Percentiles rank a stretch among this genome's conserved stretches.
These are phyloP conservation scores for Caenorhabditis virilis DNA, from an alignment of 2,888 invertebrate genomes.

Conservation along the genomic window DNA sequence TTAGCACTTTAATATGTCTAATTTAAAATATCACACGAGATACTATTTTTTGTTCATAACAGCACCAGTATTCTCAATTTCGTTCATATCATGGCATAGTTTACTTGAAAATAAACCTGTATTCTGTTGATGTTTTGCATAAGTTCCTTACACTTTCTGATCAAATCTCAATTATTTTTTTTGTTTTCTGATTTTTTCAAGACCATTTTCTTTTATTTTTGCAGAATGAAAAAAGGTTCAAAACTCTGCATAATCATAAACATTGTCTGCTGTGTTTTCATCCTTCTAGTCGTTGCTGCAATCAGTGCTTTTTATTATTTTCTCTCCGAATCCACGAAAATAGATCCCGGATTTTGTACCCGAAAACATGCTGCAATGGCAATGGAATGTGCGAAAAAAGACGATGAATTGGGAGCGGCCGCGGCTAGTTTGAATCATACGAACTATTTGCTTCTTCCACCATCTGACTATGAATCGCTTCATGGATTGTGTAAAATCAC, in stretches of 20 bases:
- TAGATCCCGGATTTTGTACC: conserved; percentile 27
- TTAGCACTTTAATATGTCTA: too few species aligned
- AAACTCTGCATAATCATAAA: conserved; percentile 26
- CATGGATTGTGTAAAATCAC: conserved; percentile 11
- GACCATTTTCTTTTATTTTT: not conserved
- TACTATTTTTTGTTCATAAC: too few species aligned
- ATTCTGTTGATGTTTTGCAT: too few species aligned
- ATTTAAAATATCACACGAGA: too few species aligned
- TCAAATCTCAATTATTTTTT: too few species aligned
- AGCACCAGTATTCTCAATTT: too few species aligned
- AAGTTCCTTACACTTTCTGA: too few species aligned
- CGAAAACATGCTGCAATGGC: conserved; percentile 18
- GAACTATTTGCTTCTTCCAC: conserved; percentile 11
- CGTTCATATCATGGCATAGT: too few species aligned
- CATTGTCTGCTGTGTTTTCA: conserved; percentile 19
- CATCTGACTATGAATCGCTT: conserved; percentile 18
- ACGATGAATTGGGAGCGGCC: conserved; percentile 32
- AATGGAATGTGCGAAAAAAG: conserved; percentile 31
- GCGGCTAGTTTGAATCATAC: conserved; percentile 30
- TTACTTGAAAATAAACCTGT: too few species aligned
- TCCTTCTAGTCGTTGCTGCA: conserved; percentile 17
- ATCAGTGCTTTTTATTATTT: conserved; percentile 24
- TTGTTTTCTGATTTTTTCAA: too few species aligned
- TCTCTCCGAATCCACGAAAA: conserved; percentile 12
- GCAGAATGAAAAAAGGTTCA: conserved; percentile 15